These are phyloP conservation scores for Agrilus cyanescens DNA, from an alignment of 2,888 invertebrate species.

Conservation along the genomic window DNA sequence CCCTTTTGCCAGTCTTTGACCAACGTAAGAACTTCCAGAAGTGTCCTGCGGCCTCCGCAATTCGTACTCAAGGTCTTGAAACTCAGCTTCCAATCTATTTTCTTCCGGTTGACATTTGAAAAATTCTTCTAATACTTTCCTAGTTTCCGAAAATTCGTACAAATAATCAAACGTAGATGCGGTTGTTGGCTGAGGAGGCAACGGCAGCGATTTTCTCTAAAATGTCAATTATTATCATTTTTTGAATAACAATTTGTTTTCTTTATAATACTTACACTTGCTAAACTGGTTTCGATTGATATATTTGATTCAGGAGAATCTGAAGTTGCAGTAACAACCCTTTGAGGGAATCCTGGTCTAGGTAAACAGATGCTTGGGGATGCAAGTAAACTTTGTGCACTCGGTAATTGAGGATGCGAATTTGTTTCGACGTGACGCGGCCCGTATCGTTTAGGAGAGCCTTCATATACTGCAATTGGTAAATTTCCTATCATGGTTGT, in stretches of 20 bases:
- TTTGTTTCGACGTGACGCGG: constrained; percentile 39
- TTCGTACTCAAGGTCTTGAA: constrained; percentile 66
- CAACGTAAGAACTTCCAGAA: constrained; percentile 64
- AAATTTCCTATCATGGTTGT: constrained; percentile 66
- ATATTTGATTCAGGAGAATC: background rate
- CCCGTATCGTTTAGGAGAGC: constrained; percentile 79
- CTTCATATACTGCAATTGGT: constrained; percentile 89
- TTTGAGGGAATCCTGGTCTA: constrained; percentile 79
- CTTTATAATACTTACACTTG: too few species aligned
- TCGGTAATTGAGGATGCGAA: constrained; percentile 43
- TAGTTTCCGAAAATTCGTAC: constrained; percentile 85
- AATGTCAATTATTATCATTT: too few species aligned
- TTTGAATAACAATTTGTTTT: too few species aligned
- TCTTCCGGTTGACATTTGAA: constrained; percentile 70
- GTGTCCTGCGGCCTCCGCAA: constrained; percentile 51
- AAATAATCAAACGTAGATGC: constrained; percentile 62
- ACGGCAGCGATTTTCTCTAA: too few species aligned
- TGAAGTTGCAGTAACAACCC: constrained; percentile 35
- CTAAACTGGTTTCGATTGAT: too few species aligned
- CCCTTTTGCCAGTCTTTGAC: constrained; percentile 57
- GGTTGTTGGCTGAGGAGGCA: constrained; percentile 14
- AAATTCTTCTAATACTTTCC: constrained; percentile 85
- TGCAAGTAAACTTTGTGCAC: constrained; percentile 43
- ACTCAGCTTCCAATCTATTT: constrained; percentile 41
- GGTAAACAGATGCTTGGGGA: constrained; percentile 63